A percentile compares a stretch with the other conserved stretches of the same genome.
Conservation (phyloP, 2,888 invertebrate species). For the Criorhina ranunculi region DNA sequence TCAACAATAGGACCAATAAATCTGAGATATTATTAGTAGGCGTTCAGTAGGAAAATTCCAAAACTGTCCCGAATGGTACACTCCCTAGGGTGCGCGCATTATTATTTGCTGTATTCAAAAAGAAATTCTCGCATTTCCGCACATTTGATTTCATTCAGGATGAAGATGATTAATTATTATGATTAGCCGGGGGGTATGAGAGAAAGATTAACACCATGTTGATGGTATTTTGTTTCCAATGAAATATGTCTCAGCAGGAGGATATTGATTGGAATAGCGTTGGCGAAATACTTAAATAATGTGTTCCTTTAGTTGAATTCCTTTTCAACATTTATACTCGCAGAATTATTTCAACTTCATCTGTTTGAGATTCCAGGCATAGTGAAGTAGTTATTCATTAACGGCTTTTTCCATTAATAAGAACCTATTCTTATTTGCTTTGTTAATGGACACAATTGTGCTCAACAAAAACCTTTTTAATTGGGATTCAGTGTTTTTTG, state of each 20-base stretch:
- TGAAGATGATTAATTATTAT: conserved; percentile 31
- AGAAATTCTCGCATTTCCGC: background rate
- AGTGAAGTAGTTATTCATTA: background rate
- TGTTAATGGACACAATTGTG: too few relatives aligned
- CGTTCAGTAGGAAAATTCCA: background rate
- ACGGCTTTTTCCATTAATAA: too few relatives aligned
- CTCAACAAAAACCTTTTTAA: too few relatives aligned
- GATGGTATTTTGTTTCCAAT: conserved; percentile 1
- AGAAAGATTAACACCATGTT: background rate
- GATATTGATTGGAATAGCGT: background rate
- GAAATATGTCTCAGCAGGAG: background rate
- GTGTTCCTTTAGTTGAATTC: background rate
- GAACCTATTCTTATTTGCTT: too few relatives aligned
- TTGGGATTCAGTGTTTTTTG: too few relatives aligned
- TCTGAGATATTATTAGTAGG: conserved; percentile 2
- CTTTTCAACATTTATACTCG: background rate
- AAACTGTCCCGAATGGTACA: background rate
- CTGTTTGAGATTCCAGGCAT: background rate
- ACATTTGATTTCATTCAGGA: conserved; percentile 12
- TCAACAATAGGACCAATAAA: conserved; percentile 13
- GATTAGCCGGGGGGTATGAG: background rate
- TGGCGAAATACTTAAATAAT: background rate
- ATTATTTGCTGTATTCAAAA: conserved; percentile 1
- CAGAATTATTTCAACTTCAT: background rate
- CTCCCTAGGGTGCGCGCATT: background rate